These are phyloP conservation scores for Syrphus vitripennis DNA, from an alignment of 2,888 invertebrate species.

Conservation along the genomic window DNA sequence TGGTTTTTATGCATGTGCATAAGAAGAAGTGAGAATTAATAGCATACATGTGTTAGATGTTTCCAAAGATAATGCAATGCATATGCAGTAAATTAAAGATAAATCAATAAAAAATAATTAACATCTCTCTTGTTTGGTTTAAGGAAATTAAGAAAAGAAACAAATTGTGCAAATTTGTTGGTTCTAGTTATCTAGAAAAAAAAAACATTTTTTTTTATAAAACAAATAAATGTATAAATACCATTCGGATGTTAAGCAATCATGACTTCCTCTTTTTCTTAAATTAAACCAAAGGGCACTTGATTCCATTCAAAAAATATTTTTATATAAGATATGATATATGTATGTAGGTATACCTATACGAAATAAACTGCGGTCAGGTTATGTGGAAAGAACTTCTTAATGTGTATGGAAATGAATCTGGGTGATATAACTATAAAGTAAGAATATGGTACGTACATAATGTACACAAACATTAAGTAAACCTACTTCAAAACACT, in stretches of 20 bases:
- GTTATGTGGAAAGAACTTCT: conserved; percentile 33
- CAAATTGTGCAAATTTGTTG: not conserved
- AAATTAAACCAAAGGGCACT: conserved; percentile 33
- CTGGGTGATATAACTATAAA: conserved; percentile 47
- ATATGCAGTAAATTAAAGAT: not conserved
- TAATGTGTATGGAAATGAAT: conserved; percentile 27
- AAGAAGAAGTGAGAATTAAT: conserved; percentile 7
- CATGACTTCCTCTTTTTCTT: conserved; percentile 48
- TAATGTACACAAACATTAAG: not conserved
- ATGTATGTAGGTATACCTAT: not conserved
- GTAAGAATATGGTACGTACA: not conserved
- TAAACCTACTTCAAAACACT: conserved; percentile 34
- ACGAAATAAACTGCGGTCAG: conserved; percentile 32
- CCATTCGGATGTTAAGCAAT: conserved; percentile 43
- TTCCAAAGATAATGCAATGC: not conserved
- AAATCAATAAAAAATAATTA: not conserved
- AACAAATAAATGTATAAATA: not conserved
- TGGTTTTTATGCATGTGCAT: not conserved
- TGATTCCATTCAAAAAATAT: conserved; percentile 8
- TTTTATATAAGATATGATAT: not conserved
- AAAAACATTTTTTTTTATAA: not conserved
- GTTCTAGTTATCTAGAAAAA: no score
- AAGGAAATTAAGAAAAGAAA: not conserved
- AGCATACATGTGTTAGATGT: conserved; percentile 13
- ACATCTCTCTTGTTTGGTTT: not conserved